These are phyloP conservation scores for Rhaphigaster nebulosa DNA, from an alignment of 2,888 invertebrate species.

Conservation along the genomic window DNA sequence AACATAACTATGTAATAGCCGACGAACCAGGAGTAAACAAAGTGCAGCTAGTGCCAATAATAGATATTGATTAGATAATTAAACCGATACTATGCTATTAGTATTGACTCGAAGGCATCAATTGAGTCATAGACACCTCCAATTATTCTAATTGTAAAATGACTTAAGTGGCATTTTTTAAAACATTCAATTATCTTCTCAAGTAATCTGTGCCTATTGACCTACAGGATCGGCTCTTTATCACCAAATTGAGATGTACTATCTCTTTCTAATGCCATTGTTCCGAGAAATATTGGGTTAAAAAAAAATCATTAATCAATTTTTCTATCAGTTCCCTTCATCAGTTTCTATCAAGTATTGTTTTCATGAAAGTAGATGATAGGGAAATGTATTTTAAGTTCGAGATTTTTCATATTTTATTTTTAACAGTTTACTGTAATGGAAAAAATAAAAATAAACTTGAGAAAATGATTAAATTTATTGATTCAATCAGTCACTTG, in stretches of 20 bases:
- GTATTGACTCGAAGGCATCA: neutral
- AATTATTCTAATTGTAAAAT: neutral
- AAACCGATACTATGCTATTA: neutral
- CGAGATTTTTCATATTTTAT: neutral
- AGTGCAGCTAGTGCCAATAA: no score
- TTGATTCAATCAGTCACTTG: no score
- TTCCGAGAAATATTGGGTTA: neutral
- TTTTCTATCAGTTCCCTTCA: neutral
- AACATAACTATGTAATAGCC: no score
- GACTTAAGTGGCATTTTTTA: neutral
- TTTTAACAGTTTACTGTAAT: neutral
- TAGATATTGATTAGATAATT: neutral
- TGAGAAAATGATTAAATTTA: no score
- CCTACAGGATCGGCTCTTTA: neutral
- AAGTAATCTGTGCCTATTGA: neutral
- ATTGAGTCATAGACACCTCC: neutral
- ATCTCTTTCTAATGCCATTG: neutral
- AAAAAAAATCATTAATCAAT: slow-evolving; percentile 4
- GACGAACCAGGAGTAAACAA: no score
- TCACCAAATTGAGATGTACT: neutral
- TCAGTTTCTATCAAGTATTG: neutral
- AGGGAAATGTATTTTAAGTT: neutral
- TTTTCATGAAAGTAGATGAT: neutral
- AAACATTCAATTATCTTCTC: neutral
- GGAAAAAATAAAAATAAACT: no score